These are phyloP conservation scores for Apogon talboti DNA, from an alignment of 2,797 vertebrate species.

Conservation along the genomic window DNA sequence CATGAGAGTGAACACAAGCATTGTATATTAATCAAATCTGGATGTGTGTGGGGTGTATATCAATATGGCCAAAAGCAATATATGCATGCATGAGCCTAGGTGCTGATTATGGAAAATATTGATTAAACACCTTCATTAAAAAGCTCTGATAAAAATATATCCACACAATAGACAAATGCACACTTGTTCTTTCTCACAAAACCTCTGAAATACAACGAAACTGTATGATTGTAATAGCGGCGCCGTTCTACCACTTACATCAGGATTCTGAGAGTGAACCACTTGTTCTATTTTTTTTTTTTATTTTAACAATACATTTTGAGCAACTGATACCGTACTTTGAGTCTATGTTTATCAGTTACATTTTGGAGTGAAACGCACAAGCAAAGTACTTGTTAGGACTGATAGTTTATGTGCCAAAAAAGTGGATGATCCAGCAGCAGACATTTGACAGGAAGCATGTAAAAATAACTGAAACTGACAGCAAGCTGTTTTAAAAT, in stretches of 20 bases:
- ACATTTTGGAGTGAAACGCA: slow-evolving; percentile 12
- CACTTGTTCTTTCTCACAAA: neutral
- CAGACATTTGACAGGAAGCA: slow-evolving; percentile 32
- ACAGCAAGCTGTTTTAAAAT: slow-evolving; percentile 39
- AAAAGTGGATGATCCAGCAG: slow-evolving; percentile 12
- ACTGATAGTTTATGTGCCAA: neutral
- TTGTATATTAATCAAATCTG: too few relatives aligned
- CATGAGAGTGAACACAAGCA: too few relatives aligned
- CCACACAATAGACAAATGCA: neutral
- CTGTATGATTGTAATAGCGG: neutral
- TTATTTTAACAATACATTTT: neutral
- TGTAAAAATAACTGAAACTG: slow-evolving; percentile 23
- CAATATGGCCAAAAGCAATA: neutral
- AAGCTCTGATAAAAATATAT: neutral
- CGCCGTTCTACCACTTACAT: neutral
- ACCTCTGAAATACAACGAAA: neutral
- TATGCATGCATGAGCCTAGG: neutral
- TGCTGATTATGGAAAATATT: neutral
- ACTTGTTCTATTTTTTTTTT: neutral
- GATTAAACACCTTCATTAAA: neutral
- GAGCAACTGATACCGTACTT: neutral
- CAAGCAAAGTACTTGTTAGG: neutral
- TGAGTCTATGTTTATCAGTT: neutral
- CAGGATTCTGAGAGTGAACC: neutral
- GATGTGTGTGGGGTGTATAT: too few relatives aligned